phyloP scores from a whole-genome alignment of 2,113 vertebrate genomes.

The Callipepla squamata region DNA sequence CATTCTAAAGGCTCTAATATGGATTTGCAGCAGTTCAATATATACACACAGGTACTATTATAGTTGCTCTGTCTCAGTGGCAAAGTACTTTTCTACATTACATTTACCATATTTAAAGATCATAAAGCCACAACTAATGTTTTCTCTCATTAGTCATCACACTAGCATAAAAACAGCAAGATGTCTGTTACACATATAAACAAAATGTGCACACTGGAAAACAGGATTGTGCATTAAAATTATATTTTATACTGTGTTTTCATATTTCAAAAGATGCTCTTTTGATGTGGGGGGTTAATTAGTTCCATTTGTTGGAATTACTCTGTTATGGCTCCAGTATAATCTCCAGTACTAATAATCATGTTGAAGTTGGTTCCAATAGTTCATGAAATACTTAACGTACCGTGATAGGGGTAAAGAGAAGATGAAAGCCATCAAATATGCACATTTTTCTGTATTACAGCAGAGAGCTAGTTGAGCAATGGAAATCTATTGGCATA shows the following conservation, averaged over 20 bases:
- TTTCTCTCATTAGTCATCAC: not conserved
- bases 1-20: not conserved
- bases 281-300: not conserved
- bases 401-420: not conserved
- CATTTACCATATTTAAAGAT: not conserved
- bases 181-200: not conserved
- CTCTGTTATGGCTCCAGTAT: not conserved
- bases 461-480: not conserved
- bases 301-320: constrained; percentile 17
- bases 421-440: not conserved
- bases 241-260: not conserved
- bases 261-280: not conserved
- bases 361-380: not conserved
- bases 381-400: not conserved
- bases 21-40: not conserved
- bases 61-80: not conserved
- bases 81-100: not conserved
- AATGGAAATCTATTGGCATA: not conserved
- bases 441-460: not conserved
- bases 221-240: constrained; percentile 6
- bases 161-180: not conserved
- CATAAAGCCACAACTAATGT: not conserved
- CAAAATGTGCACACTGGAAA: not conserved
- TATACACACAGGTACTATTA: not conserved
- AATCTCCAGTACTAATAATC: not conserved